Evolutionary conservation across 2,888 invertebrate genomes (phyloP).

Genomic region (Mimumesa dahlbomi): DNA sequence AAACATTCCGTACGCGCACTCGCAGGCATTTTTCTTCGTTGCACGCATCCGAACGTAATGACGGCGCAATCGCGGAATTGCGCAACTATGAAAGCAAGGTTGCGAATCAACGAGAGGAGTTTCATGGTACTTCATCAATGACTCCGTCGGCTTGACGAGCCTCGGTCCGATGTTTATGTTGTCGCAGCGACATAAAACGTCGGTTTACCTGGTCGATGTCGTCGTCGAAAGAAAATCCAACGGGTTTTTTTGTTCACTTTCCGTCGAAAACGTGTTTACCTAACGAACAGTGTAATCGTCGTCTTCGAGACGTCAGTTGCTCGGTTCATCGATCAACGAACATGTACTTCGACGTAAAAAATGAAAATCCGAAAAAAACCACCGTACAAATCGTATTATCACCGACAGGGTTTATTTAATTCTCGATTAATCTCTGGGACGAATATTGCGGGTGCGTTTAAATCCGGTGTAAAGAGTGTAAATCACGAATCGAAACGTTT

Average conservation of each 20-base stretch:
- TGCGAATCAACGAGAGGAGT: slow-evolving; percentile 65
- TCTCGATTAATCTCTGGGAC: slow-evolving; percentile 2
- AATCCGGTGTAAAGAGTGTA: slow-evolving; percentile 1
- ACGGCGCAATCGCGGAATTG: slow-evolving; percentile 54
- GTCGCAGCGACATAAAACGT: slow-evolving; percentile 30
- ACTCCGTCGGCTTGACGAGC: slow-evolving; percentile 12
- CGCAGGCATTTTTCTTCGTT: slow-evolving; percentile 17
- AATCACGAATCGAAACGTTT: no score
- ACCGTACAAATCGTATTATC: no score
- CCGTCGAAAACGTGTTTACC: not conserved
- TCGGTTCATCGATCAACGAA: no score
- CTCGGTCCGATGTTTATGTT: not conserved
- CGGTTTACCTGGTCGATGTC: slow-evolving; percentile 32
- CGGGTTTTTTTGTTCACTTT: not conserved
- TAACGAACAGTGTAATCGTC: no score
- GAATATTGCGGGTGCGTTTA: slow-evolving; percentile 10
- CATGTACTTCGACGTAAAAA: no score
- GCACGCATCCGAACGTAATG: slow-evolving; percentile 16
- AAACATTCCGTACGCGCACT: not conserved
- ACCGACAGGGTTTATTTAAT: not conserved
- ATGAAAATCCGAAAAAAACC: no score
- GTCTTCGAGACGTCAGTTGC: no score
- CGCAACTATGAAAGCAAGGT: slow-evolving; percentile 73
- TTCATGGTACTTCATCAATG: slow-evolving; percentile 63
- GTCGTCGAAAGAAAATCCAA: slow-evolving; percentile 2